Evolutionary conservation across 2,113 vertebrate species (phyloP), one percentile per base, ranked within the genome.

Genomic region (Dicerorhinus sumatrensis): DNA sequence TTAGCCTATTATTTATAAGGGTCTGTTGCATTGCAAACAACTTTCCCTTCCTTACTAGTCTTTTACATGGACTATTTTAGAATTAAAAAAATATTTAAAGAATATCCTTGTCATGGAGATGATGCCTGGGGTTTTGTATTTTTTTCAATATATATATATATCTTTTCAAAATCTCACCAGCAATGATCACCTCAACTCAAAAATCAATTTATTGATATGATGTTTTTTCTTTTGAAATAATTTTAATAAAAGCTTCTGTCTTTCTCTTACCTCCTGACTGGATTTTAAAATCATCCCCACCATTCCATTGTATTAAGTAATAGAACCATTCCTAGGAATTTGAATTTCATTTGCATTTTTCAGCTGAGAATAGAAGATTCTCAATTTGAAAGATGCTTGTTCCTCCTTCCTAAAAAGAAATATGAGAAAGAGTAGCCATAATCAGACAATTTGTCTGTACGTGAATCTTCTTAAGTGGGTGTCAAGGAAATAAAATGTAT

Each of bases 261-360:
- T 73, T 46, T 62, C 46, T 93, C 76, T 96, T 91, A 93, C 88
- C 83, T 96, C 70, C 13, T 75, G 21, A 23, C 7, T 92, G 12
- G 13, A 6, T 90, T 93, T 87, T 42, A 58, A 97, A 93, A 29
- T 65, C 58, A 88, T 27, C 51, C 60, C 25, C 27, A 91, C 8
- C 51, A 72, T 93, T 83, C 21, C 42, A 56, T 25, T 42, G 25
- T 90, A 69, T 84, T 80, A 90, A 79, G 8, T 73, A 84, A 90
- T 23, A 79, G 73, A 89, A 91, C 56, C 42, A 69, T 75, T 79
- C 16, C 29, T 25, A 75, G 36, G 31, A 84, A 65, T 65, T 60
- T 96, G 31, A 85, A 72, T 90, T 96, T 84, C 29, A 48, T 70
- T 95, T 95, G 36, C 69, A 48, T 70, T 82, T 92, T 91, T 70